Percentiles rank a stretch among this genome's conserved stretches.
phyloP scores from a whole-genome alignment of 2,888 invertebrate genomes.

The Acrobasis suavella region DNA sequence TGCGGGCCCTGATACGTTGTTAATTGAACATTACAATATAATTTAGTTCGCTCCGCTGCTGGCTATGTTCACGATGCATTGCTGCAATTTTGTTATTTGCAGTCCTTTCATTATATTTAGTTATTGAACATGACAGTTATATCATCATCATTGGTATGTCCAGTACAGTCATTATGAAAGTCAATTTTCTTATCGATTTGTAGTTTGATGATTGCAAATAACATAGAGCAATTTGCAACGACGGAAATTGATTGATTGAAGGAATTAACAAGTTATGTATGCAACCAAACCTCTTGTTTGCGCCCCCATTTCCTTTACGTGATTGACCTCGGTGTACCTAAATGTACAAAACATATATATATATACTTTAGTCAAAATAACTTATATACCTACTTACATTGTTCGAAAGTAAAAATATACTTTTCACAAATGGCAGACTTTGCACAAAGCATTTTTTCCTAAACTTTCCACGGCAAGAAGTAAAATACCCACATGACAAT shows the following conservation, averaged over 20 bases:
- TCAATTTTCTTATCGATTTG: conserved; percentile 5
- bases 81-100: conserved; percentile 16
- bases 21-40: conserved; percentile 15
- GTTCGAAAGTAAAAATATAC: too few relatives aligned
- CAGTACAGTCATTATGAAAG: conserved; percentile 5
- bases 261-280: not conserved
- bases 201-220: conserved; percentile 17
- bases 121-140: not conserved
- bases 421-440: too few relatives aligned
- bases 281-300: too few relatives aligned
- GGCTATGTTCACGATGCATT: not conserved
- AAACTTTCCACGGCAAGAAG: too few relatives aligned
- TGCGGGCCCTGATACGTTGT: conserved; percentile 14
- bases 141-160: conserved; percentile 5
- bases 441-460: too few relatives aligned
- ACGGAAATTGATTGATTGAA: not conserved
- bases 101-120: conserved; percentile 4
- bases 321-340: too few relatives aligned
- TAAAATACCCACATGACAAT: too few relatives aligned
- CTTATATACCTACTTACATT: too few relatives aligned
- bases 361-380: too few relatives aligned
- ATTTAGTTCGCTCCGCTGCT: not conserved
- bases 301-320: too few relatives aligned
- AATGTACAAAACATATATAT: too few relatives aligned
- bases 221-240: conserved; percentile 24